These are phyloP conservation scores for Carcinoscorpius rotundicauda DNA, from an alignment of 1,140 invertebrate genomes.

Conservation along the genomic window DNA sequence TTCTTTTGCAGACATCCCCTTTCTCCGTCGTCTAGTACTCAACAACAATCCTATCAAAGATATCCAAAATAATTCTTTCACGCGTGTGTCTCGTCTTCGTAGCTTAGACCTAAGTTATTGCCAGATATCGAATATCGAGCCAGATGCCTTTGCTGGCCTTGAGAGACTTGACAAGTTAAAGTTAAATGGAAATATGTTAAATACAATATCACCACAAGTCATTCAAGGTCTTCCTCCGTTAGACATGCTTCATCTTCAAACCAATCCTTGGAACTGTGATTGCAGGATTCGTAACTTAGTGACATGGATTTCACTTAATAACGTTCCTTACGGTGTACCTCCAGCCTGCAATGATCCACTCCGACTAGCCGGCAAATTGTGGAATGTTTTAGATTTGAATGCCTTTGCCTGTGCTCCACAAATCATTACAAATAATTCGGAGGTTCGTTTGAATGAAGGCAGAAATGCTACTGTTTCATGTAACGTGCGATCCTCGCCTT, in stretches of 20 bases:
- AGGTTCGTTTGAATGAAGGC: slow-evolving; percentile 41
- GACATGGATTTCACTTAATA: slow-evolving; percentile 61
- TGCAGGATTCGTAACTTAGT: slow-evolving; percentile 56
- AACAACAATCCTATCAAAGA: slow-evolving; percentile 56
- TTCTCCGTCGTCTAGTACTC: slow-evolving; percentile 56
- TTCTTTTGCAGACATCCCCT: slow-evolving; percentile 50
- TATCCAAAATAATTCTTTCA: slow-evolving; percentile 54
- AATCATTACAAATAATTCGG: slow-evolving; percentile 16
- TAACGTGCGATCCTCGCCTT: slow-evolving; percentile 51
- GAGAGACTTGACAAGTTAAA: slow-evolving; percentile 58
- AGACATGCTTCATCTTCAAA: slow-evolving; percentile 56
- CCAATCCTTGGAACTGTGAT: slow-evolving; percentile 70
- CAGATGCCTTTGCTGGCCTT: slow-evolving; percentile 53
- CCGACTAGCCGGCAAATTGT: slow-evolving; percentile 46
- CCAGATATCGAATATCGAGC: slow-evolving; percentile 56
- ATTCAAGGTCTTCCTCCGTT: slow-evolving; percentile 47
- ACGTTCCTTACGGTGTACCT: slow-evolving; percentile 54
- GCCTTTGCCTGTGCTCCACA: slow-evolving; percentile 63
- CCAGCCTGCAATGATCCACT: slow-evolving; percentile 51
- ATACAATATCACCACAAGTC: slow-evolving; percentile 31
- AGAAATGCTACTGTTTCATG: slow-evolving; percentile 60
- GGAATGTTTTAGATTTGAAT: slow-evolving; percentile 58
- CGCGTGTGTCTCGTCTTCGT: slow-evolving; percentile 46
- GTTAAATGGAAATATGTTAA: slow-evolving; percentile 56
- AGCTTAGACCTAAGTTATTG: slow-evolving; percentile 50